Evolutionary conservation across 2,888 invertebrate genomes (phyloP), one percentile per base, ranked within the genome.

Genomic region (Pachycephus smyrnensis): DNA sequence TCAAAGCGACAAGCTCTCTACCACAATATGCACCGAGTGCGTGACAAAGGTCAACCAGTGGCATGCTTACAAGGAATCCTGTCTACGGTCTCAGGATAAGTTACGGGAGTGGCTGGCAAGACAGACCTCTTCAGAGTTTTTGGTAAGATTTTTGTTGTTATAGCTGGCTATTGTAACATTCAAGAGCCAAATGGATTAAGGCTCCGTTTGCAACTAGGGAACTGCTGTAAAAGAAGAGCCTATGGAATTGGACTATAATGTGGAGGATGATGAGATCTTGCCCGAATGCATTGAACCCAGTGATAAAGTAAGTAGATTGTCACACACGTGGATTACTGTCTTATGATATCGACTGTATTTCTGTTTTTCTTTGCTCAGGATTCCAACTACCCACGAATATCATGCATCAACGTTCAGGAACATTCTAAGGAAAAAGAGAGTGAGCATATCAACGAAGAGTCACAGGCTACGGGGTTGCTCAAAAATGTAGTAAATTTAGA

Each of bases 21-120:
- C 94, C 32, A 92, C 94, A 91, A 93, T 95, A 89, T 95, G 95
- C 91, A 92, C 92, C 84, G 92, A 93, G 86, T 95, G 95, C 88
- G 90, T 94, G 86, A 92, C 92, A 86, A 94, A 93, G 92, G 93
- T 95, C 84, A 94, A 94, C 88, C 93, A 93, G 89, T 95, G 95
- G 95, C 93, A 94, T 87, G 91, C 92, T 82, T 95, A 94, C 92
- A 95, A 94, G 90, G 92, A 93, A 89, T 92, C 93, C 33, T 95
- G 95, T 91, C 92, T 93, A 85, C 93, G 93, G 88, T 94, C 95
- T 83, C 95, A 95, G 92, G 93, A 92, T 88, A 95, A 94, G 91
- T 92, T 95, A 85, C 92, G 92, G 87, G 92, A 93, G 91, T 93
- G 94, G 93, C 89, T 93, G 86, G 79, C 83, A 37, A 87, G 84